A percentile compares a stretch with the other conserved stretches of the same genome.
Conservation (phyloP, 2,797 vertebrate species). For the Cetoscarus ocellatus region DNA sequence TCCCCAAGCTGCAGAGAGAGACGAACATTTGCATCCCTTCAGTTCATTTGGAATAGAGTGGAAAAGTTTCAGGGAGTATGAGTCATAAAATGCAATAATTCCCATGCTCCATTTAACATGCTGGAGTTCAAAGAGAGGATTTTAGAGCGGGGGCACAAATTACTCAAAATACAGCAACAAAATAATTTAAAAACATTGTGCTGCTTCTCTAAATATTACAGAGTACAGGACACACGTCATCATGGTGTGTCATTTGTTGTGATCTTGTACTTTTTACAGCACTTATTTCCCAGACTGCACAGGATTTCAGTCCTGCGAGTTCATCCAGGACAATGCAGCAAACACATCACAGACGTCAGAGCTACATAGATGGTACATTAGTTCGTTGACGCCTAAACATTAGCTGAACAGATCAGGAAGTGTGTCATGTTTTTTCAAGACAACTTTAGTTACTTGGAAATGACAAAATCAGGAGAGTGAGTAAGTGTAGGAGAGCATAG, state of each 20-base stretch:
- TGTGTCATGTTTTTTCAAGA: not conserved
- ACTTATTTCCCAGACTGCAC: conserved; percentile 4
- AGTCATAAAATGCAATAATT: conserved; percentile 51
- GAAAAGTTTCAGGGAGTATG: conserved; percentile 37
- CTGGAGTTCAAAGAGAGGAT: conserved; percentile 42
- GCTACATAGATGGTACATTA: not conserved
- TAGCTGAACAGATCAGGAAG: not conserved
- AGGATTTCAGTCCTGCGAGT: not conserved
- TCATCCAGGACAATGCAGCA: not conserved
- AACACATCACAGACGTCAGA: conserved; percentile 7
- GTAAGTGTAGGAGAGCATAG: not conserved
- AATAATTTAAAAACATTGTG: conserved; percentile 10
- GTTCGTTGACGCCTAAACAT: not conserved
- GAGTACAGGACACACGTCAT: not conserved
- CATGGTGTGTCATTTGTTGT: not conserved
- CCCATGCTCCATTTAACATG: conserved; percentile 58
- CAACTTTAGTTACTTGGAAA: not conserved
- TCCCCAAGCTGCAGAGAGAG: not conserved
- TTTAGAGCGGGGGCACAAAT: conserved; percentile 21
- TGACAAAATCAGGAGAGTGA: not conserved
- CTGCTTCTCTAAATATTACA: conserved; percentile 7
- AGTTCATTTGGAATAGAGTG: conserved; percentile 39
- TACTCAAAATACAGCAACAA: conserved; percentile 18
- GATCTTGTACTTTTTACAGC: conserved; percentile 3
- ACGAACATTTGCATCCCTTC: conserved; percentile 4